These are phyloP conservation scores for Panthera leo DNA, from an alignment of 2,113 vertebrate species.

Conservation along the genomic window DNA sequence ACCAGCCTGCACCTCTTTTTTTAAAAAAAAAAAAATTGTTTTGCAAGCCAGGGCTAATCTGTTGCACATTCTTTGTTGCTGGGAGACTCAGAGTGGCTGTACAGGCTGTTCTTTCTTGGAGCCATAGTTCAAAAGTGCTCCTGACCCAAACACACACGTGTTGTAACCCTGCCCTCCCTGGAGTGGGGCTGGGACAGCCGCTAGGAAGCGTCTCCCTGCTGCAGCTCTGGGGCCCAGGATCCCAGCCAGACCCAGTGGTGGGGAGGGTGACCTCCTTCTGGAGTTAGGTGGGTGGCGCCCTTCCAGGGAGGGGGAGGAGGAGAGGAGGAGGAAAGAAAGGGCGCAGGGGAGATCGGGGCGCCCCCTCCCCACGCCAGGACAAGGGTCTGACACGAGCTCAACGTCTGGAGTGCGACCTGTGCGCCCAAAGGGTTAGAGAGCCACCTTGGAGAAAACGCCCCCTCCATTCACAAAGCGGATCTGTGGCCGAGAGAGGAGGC, in stretches of 20 bases:
- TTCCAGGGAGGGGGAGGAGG: background rate
- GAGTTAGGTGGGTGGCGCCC: background rate
- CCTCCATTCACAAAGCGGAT: background rate
- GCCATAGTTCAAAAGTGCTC: slow-evolving; percentile 56
- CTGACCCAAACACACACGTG: slow-evolving; percentile 29
- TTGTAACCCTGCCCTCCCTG: background rate
- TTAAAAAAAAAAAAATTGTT: background rate
- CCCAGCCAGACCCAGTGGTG: background rate
- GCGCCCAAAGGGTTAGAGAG: background rate
- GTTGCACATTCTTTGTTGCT: slow-evolving; percentile 9
- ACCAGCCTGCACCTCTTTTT: background rate
- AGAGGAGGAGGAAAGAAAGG: too few species aligned
- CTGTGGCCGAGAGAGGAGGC: background rate
- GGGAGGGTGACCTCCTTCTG: slow-evolving; percentile 39
- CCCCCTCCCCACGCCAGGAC: background rate
- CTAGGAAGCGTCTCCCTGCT: background rate
- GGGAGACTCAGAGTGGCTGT: slow-evolving; percentile 40
- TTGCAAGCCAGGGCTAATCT: slow-evolving; percentile 51
- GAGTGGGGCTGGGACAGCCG: background rate
- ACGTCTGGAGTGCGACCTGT: background rate
- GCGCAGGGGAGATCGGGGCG: background rate
- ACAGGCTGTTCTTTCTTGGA: slow-evolving; percentile 70
- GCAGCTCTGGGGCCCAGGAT: background rate
- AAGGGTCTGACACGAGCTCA: background rate
- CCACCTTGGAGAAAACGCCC: background rate